A percentile compares a stretch with the other conserved stretches of the same genome.
phyloP scores from a whole-genome alignment of 2,797 vertebrate species.

The Trachops cirrhosus region DNA sequence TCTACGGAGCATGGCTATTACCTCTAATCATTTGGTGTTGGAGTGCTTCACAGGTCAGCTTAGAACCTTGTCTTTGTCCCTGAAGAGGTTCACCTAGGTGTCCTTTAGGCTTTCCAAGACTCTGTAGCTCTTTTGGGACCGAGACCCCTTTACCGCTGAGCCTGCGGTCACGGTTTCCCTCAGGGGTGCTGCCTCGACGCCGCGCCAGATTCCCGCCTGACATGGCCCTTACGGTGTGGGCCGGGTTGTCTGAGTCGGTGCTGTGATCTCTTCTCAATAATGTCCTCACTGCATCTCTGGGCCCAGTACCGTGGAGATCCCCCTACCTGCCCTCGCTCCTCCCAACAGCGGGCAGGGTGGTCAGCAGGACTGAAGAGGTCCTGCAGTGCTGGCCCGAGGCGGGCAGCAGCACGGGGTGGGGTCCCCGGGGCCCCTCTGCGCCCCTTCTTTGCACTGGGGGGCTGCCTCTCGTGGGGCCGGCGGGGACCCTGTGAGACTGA shows the following conservation, averaged over 20 bases:
- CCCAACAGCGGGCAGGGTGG: neutral
- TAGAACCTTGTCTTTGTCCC: neutral
- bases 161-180: neutral
- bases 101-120: neutral
- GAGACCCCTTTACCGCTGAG: fast-evolving
- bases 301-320: neutral
- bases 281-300: neutral
- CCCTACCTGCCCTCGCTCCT: neutral
- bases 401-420: fast-evolving
- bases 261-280: neutral
- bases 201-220: neutral
- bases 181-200: neutral
- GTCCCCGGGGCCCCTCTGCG: fast-evolving
- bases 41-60: neutral
- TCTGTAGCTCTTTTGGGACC: neutral
- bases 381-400: neutral
- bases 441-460: neutral
- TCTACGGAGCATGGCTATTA: neutral
- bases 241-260: neutral
- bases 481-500: neutral
- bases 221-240: fast-evolving
- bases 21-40: neutral
- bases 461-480: neutral
- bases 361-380: fast-evolving
- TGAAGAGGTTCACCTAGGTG: neutral